phyloP scores from a whole-genome alignment of 1,140 invertebrate genomes.

The Lucilia cuprina region DNA sequence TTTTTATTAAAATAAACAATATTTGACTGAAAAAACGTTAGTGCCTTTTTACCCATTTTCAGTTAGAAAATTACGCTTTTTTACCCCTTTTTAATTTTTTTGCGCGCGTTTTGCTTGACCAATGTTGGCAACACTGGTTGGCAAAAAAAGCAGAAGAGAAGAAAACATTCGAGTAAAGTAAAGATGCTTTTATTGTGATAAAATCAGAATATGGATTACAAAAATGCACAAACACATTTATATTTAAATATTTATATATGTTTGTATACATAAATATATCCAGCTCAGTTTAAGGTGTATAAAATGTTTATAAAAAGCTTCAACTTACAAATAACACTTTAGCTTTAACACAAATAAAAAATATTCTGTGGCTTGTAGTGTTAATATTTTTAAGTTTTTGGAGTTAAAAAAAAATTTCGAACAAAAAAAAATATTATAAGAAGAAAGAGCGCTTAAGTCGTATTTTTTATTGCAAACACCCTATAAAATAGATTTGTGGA shows the following conservation, averaged over 20 bases:
- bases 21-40: too few species aligned
- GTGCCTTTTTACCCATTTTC: too few species aligned
- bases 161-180: constrained; percentile 4
- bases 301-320: neutral
- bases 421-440: too few species aligned
- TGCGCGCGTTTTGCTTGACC: too few species aligned
- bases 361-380: neutral
- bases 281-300: neutral
- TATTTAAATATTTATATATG: neutral
- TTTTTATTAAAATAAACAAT: too few species aligned
- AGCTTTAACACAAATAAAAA: neutral
- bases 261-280: neutral
- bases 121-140: too few species aligned
- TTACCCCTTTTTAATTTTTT: too few species aligned
- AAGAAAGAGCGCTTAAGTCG: too few species aligned
- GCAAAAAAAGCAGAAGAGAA: constrained; percentile 3
- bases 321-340: constrained; percentile 29
- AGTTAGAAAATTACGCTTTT: too few species aligned
- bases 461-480: too few species aligned
- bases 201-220: constrained; percentile 43
- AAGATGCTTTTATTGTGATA: constrained; percentile 31
- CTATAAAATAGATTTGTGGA: too few species aligned
- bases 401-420: neutral
- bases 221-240: constrained; percentile 23
- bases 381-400: constrained; percentile 13